Evolutionary conservation across 2,888 invertebrate species (phyloP).

Genomic region (Epinotia bilunana): DNA sequence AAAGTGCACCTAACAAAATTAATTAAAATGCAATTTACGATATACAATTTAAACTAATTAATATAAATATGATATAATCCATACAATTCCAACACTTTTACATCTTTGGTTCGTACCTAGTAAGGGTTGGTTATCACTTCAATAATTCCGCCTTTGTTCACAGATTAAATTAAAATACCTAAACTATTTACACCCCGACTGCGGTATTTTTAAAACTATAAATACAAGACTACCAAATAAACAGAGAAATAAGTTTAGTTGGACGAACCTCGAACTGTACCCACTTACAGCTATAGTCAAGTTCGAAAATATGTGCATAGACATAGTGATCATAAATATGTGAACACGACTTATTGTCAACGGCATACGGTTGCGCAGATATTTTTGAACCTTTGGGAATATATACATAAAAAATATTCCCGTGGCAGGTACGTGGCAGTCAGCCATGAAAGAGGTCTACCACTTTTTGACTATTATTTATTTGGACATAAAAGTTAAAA

Average conservation of each 20-base stretch:
- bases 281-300: too few species aligned
- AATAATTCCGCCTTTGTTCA: conserved; percentile 49
- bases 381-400: too few species aligned
- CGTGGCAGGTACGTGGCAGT: too few species aligned
- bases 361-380: too few species aligned
- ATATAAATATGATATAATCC: conserved; percentile 51
- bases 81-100: conserved; percentile 78
- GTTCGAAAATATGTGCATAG: too few species aligned
- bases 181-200: conserved; percentile 39
- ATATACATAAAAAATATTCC: too few species aligned
- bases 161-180: conserved; percentile 29
- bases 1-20: conserved; percentile 12
- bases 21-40: conserved; percentile 39
- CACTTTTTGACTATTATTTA: too few species aligned
- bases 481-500: too few species aligned
- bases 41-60: conserved; percentile 20
- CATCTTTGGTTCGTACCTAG: conserved; percentile 83
- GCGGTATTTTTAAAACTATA: not conserved
- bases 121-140: conserved; percentile 74
- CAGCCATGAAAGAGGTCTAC: too few species aligned
- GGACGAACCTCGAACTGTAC: too few species aligned
- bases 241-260: not conserved
- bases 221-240: not conserved
- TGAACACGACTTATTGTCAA: too few species aligned
- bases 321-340: too few species aligned